Conservation (phyloP, 2,113 vertebrate species). For the Podarcis cretensis region DNA sequence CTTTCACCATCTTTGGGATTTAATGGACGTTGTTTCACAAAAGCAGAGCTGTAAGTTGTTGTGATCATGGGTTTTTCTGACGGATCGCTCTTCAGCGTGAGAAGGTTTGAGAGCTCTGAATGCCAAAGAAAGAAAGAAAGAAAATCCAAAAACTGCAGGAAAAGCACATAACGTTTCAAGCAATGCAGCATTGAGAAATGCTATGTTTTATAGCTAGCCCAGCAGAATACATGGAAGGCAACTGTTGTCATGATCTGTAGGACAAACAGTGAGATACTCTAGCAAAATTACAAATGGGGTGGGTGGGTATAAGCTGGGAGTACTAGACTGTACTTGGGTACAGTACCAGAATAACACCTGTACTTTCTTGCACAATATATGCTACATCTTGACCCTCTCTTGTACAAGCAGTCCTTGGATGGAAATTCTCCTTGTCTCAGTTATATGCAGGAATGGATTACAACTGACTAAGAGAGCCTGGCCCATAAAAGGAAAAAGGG, state of each 20-base stretch:
- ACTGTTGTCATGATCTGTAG: not conserved
- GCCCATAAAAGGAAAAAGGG: no score
- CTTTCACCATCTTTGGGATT: constrained; percentile 49
- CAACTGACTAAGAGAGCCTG: no score
- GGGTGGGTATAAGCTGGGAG: no score
- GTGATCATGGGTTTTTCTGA: constrained; percentile 33
- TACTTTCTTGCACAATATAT: no score
- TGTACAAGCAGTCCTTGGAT: no score
- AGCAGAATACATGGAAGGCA: constrained; percentile 17
- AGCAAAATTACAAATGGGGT: not conserved
- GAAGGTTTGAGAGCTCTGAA: constrained; percentile 35
- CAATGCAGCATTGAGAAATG: not conserved
- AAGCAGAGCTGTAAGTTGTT: constrained; percentile 12
- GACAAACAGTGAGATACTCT: not conserved
- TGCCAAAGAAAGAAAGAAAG: not conserved
- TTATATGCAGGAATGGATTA: no score
- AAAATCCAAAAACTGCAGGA: not conserved
- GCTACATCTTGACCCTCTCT: no score
- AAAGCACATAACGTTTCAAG: not conserved
- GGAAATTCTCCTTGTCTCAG: no score
- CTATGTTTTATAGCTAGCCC: not conserved
- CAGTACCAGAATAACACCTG: no score
- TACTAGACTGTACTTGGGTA: no score
- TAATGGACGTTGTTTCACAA: constrained; percentile 21
- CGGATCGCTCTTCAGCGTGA: constrained; percentile 21